Evolutionary conservation across 2,113 vertebrate species (phyloP), one percentile per base, ranked within the genome.

Genomic region (Garra rufa): DNA sequence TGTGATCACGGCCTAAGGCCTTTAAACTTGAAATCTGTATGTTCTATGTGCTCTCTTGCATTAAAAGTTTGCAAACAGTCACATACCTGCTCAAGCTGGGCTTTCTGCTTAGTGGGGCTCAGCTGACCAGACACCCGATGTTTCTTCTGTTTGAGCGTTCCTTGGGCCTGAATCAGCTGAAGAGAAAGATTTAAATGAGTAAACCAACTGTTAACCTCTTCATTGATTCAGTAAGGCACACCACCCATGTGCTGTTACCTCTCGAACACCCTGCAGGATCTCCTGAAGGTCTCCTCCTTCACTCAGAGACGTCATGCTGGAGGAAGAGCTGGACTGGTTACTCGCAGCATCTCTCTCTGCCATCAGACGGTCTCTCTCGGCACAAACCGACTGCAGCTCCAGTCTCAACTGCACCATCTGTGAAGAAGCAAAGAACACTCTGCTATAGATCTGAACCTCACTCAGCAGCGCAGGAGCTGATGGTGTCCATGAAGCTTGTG

Each of bases 361-460:
- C 83, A 88, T 2, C 26, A 91, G 88, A 11, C 0, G 0, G 28
- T 91, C 88, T 30, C 73, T 90, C 73, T 92, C 90, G 1, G 76
- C 73, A 65, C 2, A 80, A 1, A 79, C 85, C 8, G 30, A 1
- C 69, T 44, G 28, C 3, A 92, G 87, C 61, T 92, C 82, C 50
- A 85, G 59, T 17, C 30, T 87, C 78, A 88, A 59, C 52, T 83
- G 70, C 38, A 63, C 30, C 30, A 88, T 69, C 85, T 90, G 70
- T 38, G 21, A 70, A 26, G 13, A 11, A 74, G 10, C 17, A 7
- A 13, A 52, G 34, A 44, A 26, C 5, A 1, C 0, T 11, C 57
- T 59, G 10, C 10, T 11, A 11, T n/a, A 1, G 1, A 24, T n/a
- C 3, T 26, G 9, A 24, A 11, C 1, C 21, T 24, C 4, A 48